Evolutionary conservation across 2,797 vertebrate genomes (phyloP).

Genomic region (Hyperoplus lanceolatus): DNA sequence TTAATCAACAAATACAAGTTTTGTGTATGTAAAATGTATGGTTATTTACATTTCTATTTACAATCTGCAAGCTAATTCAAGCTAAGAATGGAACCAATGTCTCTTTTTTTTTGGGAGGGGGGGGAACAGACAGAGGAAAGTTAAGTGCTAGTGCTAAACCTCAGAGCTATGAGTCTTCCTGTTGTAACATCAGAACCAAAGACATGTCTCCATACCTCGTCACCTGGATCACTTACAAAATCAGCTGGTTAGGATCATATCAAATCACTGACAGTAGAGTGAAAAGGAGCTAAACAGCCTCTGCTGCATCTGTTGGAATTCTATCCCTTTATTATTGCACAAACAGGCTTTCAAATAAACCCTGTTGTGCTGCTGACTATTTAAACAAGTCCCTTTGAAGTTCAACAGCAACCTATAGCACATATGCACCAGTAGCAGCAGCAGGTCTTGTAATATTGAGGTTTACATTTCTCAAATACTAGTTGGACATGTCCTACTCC

Average conservation of each 20-base stretch:
- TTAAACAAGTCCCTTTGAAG: not conserved
- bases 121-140: not conserved
- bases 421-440: too few relatives aligned
- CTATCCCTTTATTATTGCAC: not conserved
- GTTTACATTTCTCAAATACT: not conserved
- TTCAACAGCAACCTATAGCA: not conserved
- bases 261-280: constrained; percentile 1
- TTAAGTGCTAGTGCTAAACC: constrained; percentile 7
- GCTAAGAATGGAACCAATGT: not conserved
- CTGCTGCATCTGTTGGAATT: not conserved
- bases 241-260: constrained; percentile 44
- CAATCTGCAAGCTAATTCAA: not conserved
- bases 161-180: constrained; percentile 9
- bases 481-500: not conserved
- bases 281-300: constrained; percentile 16
- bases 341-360: not conserved
- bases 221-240: constrained; percentile 25
- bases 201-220: not conserved
- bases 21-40: not conserved
- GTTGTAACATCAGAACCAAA: not conserved
- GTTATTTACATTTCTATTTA: not conserved
- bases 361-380: not conserved
- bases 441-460: too few relatives aligned
- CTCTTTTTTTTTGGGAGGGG: not conserved
- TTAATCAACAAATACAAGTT: not conserved